phyloP scores from a whole-genome alignment of 2,113 vertebrate genomes.

The Nothobranchius kuhntae region DNA sequence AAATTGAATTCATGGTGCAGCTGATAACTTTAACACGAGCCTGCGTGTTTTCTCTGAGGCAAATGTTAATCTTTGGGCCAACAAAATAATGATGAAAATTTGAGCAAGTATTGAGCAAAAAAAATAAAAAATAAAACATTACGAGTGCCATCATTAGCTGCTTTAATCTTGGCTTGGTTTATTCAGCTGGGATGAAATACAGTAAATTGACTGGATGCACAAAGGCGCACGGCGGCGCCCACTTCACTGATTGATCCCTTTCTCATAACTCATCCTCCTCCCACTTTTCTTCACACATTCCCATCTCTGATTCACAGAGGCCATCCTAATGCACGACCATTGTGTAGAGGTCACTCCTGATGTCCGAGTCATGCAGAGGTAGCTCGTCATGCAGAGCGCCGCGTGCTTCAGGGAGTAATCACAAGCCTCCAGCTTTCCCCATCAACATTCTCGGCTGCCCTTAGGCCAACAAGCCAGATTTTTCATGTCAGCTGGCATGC shows the following conservation, averaged over 20 bases:
- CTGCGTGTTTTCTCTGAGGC: constrained; percentile 27
- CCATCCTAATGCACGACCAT: constrained; percentile 54
- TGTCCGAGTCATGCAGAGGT: constrained; percentile 69
- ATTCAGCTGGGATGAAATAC: constrained; percentile 41
- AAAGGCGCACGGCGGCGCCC: constrained; percentile 22
- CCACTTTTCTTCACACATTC: background rate
- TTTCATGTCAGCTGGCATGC: constrained; percentile 81
- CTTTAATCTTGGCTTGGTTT: constrained; percentile 28
- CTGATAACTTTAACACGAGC: constrained; percentile 28
- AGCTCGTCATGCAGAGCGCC: constrained; percentile 65
- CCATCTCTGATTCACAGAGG: constrained; percentile 34
- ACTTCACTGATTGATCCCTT: constrained; percentile 53
- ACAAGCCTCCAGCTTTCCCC: constrained; percentile 68
- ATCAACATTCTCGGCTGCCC: constrained; percentile 76
- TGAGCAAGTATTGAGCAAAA: constrained; percentile 41
- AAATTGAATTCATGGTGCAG: constrained; percentile 11
- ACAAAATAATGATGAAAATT: constrained; percentile 46
- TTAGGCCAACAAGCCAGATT: constrained; percentile 81
- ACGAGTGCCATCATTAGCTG: constrained; percentile 47
- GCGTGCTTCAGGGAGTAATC: constrained; percentile 77
- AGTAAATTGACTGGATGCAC: constrained; percentile 57
- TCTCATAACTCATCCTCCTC: constrained; percentile 16
- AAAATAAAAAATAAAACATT: constrained; percentile 24
- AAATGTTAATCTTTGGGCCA: constrained; percentile 30
- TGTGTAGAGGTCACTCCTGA: constrained; percentile 76